Percentiles rank a stretch among this genome's conserved stretches.
phyloP scores from a whole-genome alignment of 2,113 vertebrate species.

The Salvelinus namaycush region DNA sequence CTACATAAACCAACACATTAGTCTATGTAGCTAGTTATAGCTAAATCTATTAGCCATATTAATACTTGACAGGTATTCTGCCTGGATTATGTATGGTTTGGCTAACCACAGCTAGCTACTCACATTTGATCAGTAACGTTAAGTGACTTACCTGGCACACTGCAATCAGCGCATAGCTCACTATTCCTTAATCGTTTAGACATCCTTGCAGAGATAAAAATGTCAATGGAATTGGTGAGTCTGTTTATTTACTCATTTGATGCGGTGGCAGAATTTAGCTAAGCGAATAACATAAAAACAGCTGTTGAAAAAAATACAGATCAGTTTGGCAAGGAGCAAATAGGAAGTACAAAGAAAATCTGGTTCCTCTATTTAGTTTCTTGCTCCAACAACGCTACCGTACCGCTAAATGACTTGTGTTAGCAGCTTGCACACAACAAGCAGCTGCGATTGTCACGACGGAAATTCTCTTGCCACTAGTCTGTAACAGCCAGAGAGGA shows the following conservation, averaged over 20 bases:
- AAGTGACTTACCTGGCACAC: conserved; percentile 80
- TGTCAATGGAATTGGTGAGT: conserved; percentile 12
- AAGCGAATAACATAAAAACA: background rate
- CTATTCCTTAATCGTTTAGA: conserved; percentile 90
- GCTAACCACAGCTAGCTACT: too few species aligned
- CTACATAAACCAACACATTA: too few species aligned
- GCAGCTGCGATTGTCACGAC: conserved; percentile 24
- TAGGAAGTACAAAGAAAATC: too few species aligned
- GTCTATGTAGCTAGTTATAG: background rate
- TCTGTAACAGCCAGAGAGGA: too few species aligned
- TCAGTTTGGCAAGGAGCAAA: background rate
- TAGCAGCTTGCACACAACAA: conserved; percentile 1
- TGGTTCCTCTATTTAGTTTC: background rate
- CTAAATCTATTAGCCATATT: too few species aligned
- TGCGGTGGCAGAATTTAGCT: background rate
- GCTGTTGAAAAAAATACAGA: background rate
- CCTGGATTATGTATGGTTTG: background rate
- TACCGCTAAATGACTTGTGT: background rate
- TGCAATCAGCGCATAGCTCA: conserved; percentile 92
- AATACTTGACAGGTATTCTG: background rate
- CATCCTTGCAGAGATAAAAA: conserved; percentile 71
- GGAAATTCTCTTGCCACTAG: background rate
- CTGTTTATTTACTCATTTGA: background rate
- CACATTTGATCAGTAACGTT: background rate
- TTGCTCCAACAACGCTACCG: too few species aligned